These are phyloP conservation scores for Drosophila nigrodunni DNA, from an alignment of 1,140 invertebrate genomes.

Conservation along the genomic window DNA sequence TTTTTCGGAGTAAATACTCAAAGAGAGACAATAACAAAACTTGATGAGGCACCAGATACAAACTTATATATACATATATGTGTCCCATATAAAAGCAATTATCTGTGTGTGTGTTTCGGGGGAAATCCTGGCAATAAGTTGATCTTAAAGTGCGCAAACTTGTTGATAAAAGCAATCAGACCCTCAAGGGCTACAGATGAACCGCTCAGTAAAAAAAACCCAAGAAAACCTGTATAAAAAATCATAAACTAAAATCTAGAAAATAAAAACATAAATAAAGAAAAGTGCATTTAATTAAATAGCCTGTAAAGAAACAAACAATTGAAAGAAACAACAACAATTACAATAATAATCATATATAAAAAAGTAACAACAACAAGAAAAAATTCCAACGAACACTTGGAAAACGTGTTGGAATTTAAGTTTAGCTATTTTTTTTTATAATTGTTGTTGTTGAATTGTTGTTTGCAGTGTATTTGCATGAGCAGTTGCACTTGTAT, in stretches of 20 bases:
- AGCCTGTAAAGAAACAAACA: conserved; percentile 32
- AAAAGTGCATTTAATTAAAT: conserved; percentile 66
- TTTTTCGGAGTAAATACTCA: conserved; percentile 47
- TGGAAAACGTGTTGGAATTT: conserved; percentile 73
- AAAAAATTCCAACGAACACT: conserved; percentile 45
- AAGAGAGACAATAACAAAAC: conserved; percentile 21
- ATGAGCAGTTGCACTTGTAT: conserved; percentile 64
- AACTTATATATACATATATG: not conserved
- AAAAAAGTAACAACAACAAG: conserved; percentile 16
- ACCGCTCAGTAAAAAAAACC: conserved; percentile 14
- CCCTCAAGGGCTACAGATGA: conserved; percentile 17
- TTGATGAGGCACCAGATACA: conserved; percentile 15
- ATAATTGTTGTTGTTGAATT: conserved; percentile 21
- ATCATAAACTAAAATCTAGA: not conserved
- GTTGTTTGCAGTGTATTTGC: conserved; percentile 67
- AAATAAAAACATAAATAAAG: conserved; percentile 31
- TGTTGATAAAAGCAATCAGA: conserved; percentile 30
- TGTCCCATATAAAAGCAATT: conserved; percentile 20
- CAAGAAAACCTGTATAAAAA: conserved; percentile 12
- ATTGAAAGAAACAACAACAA: conserved; percentile 52
- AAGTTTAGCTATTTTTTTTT: conserved; percentile 54
- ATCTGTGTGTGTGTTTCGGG: conserved; percentile 36
- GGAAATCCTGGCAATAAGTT: conserved; percentile 65
- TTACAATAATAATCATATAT: conserved; percentile 37
- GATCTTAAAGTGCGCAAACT: conserved; percentile 45